Evolutionary conservation across 2,113 vertebrate genomes (phyloP).

Genomic region (Mugil cephalus): DNA sequence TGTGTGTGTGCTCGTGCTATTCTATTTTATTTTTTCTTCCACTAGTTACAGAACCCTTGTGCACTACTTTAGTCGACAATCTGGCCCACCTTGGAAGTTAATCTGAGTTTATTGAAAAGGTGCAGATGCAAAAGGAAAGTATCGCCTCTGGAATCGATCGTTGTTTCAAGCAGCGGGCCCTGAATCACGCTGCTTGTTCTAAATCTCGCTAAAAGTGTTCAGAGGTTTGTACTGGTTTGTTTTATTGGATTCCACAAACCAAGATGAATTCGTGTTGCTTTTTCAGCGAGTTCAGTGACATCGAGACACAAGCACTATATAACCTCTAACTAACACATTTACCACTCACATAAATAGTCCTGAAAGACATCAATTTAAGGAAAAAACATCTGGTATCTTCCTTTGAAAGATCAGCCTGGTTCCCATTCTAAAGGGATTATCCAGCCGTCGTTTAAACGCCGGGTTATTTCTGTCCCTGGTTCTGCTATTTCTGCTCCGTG

Average conservation of each 20-base stretch:
- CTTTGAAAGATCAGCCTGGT: neutral
- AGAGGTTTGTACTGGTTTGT: too few relatives aligned
- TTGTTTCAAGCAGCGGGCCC: neutral
- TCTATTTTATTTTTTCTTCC: constrained; percentile 35
- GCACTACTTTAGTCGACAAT: constrained; percentile 46
- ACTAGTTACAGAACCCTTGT: constrained; percentile 5
- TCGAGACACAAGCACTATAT: too few relatives aligned
- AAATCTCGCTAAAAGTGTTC: neutral
- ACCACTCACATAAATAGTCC: too few relatives aligned
- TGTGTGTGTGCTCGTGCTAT: constrained; percentile 29
- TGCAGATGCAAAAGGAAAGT: constrained; percentile 40
- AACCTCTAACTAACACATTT: too few relatives aligned
- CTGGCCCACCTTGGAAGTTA: constrained; percentile 36
- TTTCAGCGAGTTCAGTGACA: too few relatives aligned
- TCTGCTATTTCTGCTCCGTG: constrained; percentile 24
- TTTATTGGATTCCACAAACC: too few relatives aligned
- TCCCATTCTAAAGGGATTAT: neutral
- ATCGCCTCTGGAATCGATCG: constrained; percentile 24
- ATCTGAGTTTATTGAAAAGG: constrained; percentile 48
- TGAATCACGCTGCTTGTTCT: constrained; percentile 4
- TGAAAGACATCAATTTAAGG: too few relatives aligned
- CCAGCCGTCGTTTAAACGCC: constrained; percentile 16
- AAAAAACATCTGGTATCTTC: too few relatives aligned
- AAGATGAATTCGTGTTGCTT: too few relatives aligned
- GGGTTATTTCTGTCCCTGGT: constrained; percentile 4